Evolutionary conservation across 1,140 invertebrate genomes (phyloP).

Genomic region (Mercenaria mercenaria): DNA sequence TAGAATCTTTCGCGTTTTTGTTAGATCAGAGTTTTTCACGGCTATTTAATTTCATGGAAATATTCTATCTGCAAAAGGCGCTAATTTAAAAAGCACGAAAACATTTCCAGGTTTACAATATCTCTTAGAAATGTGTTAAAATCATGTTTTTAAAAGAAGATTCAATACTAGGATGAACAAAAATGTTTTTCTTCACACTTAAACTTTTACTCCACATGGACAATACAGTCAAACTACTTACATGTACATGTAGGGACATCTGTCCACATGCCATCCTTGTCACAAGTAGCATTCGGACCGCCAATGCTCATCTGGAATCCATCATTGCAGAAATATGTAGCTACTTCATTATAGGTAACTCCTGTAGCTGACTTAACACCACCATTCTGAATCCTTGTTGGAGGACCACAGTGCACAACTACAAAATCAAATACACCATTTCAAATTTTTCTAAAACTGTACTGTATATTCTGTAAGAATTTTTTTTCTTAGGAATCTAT

Average conservation of each 20-base stretch:
- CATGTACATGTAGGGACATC: constrained; percentile 31
- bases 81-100: too few species aligned
- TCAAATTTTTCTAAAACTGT: not conserved
- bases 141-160: too few species aligned
- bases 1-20: too few species aligned
- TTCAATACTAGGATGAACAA: too few species aligned
- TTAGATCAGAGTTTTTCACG: too few species aligned
- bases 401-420: constrained; percentile 40
- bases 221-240: too few species aligned
- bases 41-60: too few species aligned
- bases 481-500: not conserved
- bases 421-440: not conserved
- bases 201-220: too few species aligned
- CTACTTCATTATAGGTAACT: not conserved
- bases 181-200: too few species aligned
- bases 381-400: constrained; percentile 32
- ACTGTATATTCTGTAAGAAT: not conserved
- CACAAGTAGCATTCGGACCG: constrained; percentile 24
- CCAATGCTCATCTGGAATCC: not conserved
- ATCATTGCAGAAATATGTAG: constrained; percentile 29
- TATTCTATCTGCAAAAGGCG: too few species aligned
- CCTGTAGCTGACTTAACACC: not conserved
- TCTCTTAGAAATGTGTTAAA: too few species aligned
- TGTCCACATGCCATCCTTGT: not conserved
- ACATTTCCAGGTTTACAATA: too few species aligned